A percentile compares a stretch with the other conserved stretches of the same genome.
Evolutionary conservation across 2,888 invertebrate genomes (phyloP).

Genomic region (Drosophila paranaensis): DNA sequence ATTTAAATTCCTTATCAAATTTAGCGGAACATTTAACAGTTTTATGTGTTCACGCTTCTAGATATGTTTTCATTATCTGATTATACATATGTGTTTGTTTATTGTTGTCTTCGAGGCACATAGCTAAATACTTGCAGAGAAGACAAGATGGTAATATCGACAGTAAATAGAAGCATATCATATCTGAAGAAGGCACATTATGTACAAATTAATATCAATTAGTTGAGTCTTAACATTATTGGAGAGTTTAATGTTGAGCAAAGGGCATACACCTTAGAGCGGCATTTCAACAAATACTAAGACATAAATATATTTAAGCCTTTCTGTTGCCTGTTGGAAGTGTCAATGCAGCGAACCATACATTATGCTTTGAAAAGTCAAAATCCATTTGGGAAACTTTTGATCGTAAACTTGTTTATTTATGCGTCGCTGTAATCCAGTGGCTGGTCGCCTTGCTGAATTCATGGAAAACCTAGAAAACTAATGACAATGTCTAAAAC

Average conservation of each 20-base stretch:
- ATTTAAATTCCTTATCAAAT: slow-evolving; percentile 33
- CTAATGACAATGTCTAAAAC: slow-evolving; percentile 19
- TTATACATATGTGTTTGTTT: background rate
- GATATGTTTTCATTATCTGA: background rate
- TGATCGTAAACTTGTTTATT: slow-evolving; percentile 46
- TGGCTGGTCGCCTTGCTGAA: background rate
- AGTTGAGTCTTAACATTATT: background rate
- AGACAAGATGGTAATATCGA: background rate
- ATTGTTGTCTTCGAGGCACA: background rate
- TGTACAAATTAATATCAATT: no score
- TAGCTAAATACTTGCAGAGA: background rate
- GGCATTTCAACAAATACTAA: background rate
- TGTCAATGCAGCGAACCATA: slow-evolving; percentile 7
- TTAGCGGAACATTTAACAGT: background rate
- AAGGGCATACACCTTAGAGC: background rate
- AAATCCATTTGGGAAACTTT: slow-evolving; percentile 10
- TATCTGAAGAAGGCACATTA: no score
- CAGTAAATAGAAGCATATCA: no score
- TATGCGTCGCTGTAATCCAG: slow-evolving; percentile 31
- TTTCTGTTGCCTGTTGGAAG: slow-evolving; percentile 4
- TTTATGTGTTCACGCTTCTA: background rate
- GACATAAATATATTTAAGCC: background rate
- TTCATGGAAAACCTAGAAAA: slow-evolving; percentile 24
- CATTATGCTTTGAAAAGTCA: slow-evolving; percentile 9
- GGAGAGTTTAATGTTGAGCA: background rate